Conservation (phyloP, 2,113 vertebrate species). For the Penelope pileata region DNA sequence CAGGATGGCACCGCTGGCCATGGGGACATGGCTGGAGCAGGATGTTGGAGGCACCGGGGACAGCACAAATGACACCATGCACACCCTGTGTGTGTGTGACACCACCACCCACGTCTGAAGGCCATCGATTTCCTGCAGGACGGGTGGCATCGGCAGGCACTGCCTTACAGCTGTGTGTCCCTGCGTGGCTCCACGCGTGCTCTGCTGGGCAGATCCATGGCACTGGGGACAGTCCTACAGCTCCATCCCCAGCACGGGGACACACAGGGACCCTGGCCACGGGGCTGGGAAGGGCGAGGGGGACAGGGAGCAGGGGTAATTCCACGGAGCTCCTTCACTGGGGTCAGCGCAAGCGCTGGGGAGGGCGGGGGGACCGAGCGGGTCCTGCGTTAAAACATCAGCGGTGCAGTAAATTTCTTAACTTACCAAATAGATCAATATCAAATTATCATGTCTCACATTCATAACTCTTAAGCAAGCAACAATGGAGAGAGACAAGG, state of each 20-base stretch:
- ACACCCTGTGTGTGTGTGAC: accelerated
- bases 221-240: no score
- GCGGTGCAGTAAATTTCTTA: conserved; percentile 65
- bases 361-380: not conserved
- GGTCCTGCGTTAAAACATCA: conserved; percentile 65
- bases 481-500: conserved; percentile 92
- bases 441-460: conserved; percentile 88
- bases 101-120: not conserved
- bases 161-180: not conserved
- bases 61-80: not conserved
- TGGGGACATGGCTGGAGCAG: not conserved
- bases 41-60: not conserved
- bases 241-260: not conserved
- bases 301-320: not conserved
- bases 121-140: not conserved
- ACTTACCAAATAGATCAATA: conserved; percentile 83
- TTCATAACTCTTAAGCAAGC: conserved; percentile 88
- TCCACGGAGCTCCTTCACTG: not conserved
- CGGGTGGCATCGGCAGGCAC: not conserved
- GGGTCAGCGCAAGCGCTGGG: not conserved
- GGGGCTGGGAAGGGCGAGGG: not conserved
- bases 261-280: accelerated
- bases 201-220: accelerated
- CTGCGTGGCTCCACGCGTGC: not conserved
- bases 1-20: not conserved